These are phyloP conservation scores for Melieria crassipennis DNA, from an alignment of 2,888 invertebrate genomes.

Conservation along the genomic window DNA sequence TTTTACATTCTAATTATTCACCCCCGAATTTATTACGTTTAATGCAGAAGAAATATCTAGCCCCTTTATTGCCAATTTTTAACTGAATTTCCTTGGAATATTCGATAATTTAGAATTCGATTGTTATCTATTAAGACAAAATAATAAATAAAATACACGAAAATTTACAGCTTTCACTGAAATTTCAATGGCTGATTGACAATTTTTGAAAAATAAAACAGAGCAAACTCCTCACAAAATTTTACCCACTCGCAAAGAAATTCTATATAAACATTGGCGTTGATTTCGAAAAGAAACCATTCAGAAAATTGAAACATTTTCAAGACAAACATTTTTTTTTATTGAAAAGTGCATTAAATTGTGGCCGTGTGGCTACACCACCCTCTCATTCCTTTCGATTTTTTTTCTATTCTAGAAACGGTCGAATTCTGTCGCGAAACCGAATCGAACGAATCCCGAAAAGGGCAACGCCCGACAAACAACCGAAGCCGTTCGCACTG, in stretches of 20 bases:
- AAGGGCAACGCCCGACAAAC: constrained; percentile 48
- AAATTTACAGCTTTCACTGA: constrained; percentile 14
- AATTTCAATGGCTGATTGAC: constrained; percentile 21
- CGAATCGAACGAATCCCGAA: neutral
- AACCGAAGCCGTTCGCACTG: neutral
- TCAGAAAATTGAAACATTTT: too few species aligned
- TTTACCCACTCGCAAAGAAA: neutral
- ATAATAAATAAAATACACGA: constrained; percentile 18
- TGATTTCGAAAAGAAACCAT: neutral
- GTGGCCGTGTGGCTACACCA: constrained; percentile 8
- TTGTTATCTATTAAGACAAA: constrained; percentile 4
- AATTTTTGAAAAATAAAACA: constrained; percentile 31
- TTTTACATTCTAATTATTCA: neutral
- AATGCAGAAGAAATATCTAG: constrained; percentile 36
- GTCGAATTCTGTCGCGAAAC: neutral
- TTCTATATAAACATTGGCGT: neutral
- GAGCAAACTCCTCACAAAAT: constrained; percentile 29
- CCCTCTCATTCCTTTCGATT: neutral
- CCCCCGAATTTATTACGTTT: constrained; percentile 5
- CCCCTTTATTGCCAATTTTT: constrained; percentile 38
- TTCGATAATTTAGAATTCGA: constrained; percentile 38
- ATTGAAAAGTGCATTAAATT: neutral
- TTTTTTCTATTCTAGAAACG: neutral
- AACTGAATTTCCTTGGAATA: constrained; percentile 37
- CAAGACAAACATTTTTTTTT: too few species aligned